phyloP scores from a whole-genome alignment of 2,797 vertebrate genomes.

The Parauchenoglanis ngamensis region DNA sequence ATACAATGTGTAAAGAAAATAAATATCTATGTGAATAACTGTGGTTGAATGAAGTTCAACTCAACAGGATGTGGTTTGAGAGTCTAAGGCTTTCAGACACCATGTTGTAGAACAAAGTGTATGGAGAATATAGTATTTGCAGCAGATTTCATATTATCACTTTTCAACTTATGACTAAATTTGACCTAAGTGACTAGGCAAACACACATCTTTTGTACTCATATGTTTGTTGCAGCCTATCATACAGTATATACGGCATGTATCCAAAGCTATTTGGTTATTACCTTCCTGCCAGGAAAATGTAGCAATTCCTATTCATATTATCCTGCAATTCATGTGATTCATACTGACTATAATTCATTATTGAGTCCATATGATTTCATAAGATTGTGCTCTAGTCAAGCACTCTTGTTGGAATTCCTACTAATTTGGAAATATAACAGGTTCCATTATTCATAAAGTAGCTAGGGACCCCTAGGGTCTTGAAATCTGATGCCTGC shows the following conservation, averaged over 20 bases:
- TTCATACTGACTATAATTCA: background rate
- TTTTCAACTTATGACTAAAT: background rate
- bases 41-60: conserved; percentile 40
- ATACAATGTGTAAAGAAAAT: conserved; percentile 15
- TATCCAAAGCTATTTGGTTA: background rate
- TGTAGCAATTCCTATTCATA: background rate
- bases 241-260: background rate
- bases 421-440: conserved; percentile 36
- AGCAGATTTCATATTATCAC: background rate
- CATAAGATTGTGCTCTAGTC: background rate
- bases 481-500: conserved; percentile 53
- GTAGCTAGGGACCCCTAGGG: conserved; percentile 35
- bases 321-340: conserved; percentile 9
- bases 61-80: conserved; percentile 50
- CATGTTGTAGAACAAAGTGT: conserved; percentile 26
- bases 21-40: conserved; percentile 37
- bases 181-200: too few species aligned
- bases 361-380: background rate
- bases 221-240: background rate
- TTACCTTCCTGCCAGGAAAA: conserved; percentile 14
- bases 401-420: conserved; percentile 3
- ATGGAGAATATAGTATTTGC: conserved; percentile 17
- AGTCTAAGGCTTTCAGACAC: conserved; percentile 29
- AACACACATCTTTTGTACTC: background rate
- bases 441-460: conserved; percentile 50